Base-by-base conservation (phyloP, 1,140 invertebrate species). In the Lordiphosa clarofinis region DNA sequence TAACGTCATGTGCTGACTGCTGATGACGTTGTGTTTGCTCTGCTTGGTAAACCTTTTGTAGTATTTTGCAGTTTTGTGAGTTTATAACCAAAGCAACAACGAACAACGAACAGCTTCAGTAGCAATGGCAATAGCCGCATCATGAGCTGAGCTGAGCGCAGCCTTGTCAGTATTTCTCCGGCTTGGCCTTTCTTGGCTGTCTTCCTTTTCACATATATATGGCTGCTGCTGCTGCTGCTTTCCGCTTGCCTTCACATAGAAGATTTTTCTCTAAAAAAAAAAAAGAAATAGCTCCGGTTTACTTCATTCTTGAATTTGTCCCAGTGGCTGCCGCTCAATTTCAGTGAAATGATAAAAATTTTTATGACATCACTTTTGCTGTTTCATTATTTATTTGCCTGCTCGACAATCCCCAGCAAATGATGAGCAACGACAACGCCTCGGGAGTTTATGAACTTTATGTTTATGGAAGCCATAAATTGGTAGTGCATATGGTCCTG, bases 401-500 rank as follows among this genome's bases (percentile, higher is more conserved):
- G 39, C 49, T 37, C 57, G 56, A 50, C 73, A 57, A 66, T 63
- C 56, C 66, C 61, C 66, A 63, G 65, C 67, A 72, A 81, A 81
- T 81, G 76, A 82, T 81, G 76, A 82, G 76, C 62, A 76, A 81
- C 61, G 76, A 71, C 64, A 59, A 50, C 52, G 78, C 78, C 72
- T 59, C 70, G 73, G 72, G 76, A 81, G 76, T 82, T 81, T 76
- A 81, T 81, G 74, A 84, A 81, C 78, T 81, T 81, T 84, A 81
- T 81, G 78, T 84, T 81, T 84, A 84, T 81, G 82, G 75, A 81
- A 82, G 75, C 62, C 72, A 82, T 82, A 81, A 81, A 82, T 74
- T 81, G 75, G 60, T 57, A 74, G 70, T 74, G 74, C 60, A 78
- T 73, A 64, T 73, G 74, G 43, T 39, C 50, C 47, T 37, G 44